Percentiles rank a stretch among this genome's conserved stretches.
Conservation (phyloP, 2,797 vertebrate genomes). For the Euphonia xanthogaster region DNA sequence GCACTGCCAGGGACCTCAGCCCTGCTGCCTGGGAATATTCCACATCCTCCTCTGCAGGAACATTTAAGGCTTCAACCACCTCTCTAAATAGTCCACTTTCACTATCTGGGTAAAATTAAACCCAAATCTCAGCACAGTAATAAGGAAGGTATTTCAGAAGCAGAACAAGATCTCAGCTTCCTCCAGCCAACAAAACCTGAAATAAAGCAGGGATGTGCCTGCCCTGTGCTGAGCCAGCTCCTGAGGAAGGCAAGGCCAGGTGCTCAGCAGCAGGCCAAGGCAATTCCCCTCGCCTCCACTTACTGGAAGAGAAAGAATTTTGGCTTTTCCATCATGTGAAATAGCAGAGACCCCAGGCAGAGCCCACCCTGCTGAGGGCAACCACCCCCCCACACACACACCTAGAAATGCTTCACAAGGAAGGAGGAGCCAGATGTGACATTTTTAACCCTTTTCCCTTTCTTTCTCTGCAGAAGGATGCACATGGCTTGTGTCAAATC, state of each 20-base stretch:
- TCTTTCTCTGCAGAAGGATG: neutral
- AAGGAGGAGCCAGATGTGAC: fast-evolving
- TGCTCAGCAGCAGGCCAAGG: neutral
- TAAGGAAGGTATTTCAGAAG: neutral
- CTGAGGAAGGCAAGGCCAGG: neutral
- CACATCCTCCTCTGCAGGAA: neutral
- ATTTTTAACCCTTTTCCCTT: neutral
- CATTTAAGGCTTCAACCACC: neutral
- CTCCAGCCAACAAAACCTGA: neutral
- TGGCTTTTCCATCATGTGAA: neutral
- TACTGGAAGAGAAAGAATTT: neutral
- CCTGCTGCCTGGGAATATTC: neutral
- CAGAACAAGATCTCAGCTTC: neutral
- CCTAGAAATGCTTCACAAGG: fast-evolving
- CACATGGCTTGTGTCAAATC: neutral
- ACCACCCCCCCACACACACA: neutral
- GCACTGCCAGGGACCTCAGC: neutral
- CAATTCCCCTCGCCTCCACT: neutral
- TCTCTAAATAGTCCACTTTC: neutral
- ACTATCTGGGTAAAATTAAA: neutral
- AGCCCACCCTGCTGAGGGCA: neutral
- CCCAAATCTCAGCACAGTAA: neutral
- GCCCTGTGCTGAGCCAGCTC: neutral
- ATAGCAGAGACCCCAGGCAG: neutral
- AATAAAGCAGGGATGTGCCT: neutral